A percentile compares a stretch with the other conserved stretches of the same genome.
Evolutionary conservation across 2,797 vertebrate species (phyloP).

Genomic region (Galago senegalensis): DNA sequence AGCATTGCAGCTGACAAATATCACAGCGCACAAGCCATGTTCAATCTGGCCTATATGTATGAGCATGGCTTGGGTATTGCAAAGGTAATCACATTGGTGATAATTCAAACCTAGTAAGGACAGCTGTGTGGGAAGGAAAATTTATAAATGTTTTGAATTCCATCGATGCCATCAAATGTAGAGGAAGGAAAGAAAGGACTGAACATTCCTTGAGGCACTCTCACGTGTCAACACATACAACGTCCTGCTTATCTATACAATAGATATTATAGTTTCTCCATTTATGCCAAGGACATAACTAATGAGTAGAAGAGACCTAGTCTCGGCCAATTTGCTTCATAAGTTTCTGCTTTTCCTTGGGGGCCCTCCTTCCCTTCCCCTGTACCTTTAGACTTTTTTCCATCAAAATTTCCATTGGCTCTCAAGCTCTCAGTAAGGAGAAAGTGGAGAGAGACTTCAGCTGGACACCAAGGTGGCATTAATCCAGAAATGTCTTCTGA

Average conservation of each 20-base stretch:
- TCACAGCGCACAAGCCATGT: slow-evolving; percentile 87
- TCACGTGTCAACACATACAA: neutral
- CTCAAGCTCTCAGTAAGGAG: slow-evolving; percentile 10
- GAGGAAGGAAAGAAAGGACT: slow-evolving; percentile 22
- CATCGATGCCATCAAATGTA: neutral
- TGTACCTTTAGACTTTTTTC: neutral
- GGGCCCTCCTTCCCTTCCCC: neutral
- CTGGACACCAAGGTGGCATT: neutral
- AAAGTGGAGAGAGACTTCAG: neutral
- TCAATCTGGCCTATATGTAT: slow-evolving; percentile 88
- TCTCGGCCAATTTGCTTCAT: neutral
- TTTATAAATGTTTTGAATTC: slow-evolving; percentile 53
- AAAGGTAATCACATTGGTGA: slow-evolving; percentile 80
- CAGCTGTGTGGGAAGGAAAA: neutral
- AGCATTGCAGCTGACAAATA: slow-evolving; percentile 84
- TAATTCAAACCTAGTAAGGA: neutral
- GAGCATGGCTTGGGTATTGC: slow-evolving; percentile 86
- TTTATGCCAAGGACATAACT: slow-evolving; percentile 32
- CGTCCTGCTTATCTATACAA: neutral
- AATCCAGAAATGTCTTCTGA: slow-evolving; percentile 29
- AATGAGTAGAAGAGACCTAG: slow-evolving; percentile 35
- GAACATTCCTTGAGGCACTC: neutral
- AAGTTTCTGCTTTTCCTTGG: slow-evolving; percentile 37
- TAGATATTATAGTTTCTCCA: slow-evolving; percentile 40
- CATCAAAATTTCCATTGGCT: neutral